Conservation (phyloP, 2,797 vertebrate species). For the Micrastur ruficollis region DNA sequence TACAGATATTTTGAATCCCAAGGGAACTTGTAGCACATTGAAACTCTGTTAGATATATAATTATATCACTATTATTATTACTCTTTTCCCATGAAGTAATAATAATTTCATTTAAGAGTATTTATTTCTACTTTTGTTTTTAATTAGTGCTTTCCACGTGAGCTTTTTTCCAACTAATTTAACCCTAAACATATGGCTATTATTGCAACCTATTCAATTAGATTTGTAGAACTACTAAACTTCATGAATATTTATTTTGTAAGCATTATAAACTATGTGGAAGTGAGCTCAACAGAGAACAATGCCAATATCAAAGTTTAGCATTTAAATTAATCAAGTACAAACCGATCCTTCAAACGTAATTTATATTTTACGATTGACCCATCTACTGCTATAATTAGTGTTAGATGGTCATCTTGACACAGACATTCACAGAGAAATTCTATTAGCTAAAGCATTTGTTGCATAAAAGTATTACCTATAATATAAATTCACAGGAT, state of each 20-base stretch:
- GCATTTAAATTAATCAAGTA: not conserved
- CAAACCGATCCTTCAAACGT: not conserved
- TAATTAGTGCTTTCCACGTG: conserved; percentile 40
- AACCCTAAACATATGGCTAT: conserved; percentile 24
- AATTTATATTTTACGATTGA: not conserved
- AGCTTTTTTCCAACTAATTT: conserved; percentile 39
- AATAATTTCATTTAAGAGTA: not conserved
- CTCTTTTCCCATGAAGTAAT: not conserved
- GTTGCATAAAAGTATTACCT: not conserved
- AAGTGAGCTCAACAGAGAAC: not conserved
- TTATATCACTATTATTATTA: not conserved
- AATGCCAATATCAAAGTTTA: not conserved
- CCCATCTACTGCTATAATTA: not conserved
- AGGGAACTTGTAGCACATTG: not conserved
- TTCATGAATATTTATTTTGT: conserved; percentile 28
- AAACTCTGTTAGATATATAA: not conserved
- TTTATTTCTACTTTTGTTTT: not conserved
- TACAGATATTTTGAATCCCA: not conserved
- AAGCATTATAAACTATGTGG: not conserved
- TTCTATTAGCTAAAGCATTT: not conserved
- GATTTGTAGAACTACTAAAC: conserved; percentile 13
- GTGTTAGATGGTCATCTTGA: not conserved
- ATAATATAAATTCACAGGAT: not conserved
- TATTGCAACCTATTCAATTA: conserved; percentile 9
- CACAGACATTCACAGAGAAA: not conserved